These are phyloP conservation scores for Fragum whitleyi DNA, from an alignment of 2,888 invertebrate genomes.

Conservation along the genomic window DNA sequence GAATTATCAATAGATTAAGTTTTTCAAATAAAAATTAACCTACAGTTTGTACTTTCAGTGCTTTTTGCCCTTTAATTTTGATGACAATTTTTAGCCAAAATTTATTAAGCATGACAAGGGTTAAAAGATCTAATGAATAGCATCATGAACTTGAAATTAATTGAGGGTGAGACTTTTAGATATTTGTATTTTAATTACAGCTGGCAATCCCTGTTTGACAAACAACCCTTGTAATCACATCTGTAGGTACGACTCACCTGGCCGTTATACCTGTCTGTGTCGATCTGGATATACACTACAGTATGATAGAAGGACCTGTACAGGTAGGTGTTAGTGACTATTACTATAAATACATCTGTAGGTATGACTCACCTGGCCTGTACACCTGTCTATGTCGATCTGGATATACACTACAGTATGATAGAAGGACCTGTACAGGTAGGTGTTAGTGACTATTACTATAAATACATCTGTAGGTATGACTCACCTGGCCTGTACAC, in stretches of 20 bases:
- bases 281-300: background rate
- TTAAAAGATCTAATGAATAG: too few species aligned
- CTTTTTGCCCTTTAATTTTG: too few species aligned
- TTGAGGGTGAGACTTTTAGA: too few species aligned
- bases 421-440: constrained; percentile 8
- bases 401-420: constrained; percentile 5
- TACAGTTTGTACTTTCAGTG: too few species aligned
- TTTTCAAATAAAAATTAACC: too few species aligned
- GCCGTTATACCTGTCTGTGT: background rate
- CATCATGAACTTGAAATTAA: too few species aligned
- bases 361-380: background rate
- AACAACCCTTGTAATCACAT: constrained; percentile 1
- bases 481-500: background rate
- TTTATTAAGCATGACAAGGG: too few species aligned
- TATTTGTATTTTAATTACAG: too few species aligned
- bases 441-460: background rate
- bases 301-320: constrained; percentile 11
- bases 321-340: background rate
- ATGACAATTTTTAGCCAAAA: too few species aligned
- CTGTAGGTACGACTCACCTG: background rate
- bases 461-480: background rate
- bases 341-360: background rate
- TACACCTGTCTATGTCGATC: background rate
- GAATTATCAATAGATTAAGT: too few species aligned
- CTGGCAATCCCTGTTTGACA: background rate